Evolutionary conservation across 1,140 invertebrate genomes (phyloP).

Genomic region (Epicauta chinensis): DNA sequence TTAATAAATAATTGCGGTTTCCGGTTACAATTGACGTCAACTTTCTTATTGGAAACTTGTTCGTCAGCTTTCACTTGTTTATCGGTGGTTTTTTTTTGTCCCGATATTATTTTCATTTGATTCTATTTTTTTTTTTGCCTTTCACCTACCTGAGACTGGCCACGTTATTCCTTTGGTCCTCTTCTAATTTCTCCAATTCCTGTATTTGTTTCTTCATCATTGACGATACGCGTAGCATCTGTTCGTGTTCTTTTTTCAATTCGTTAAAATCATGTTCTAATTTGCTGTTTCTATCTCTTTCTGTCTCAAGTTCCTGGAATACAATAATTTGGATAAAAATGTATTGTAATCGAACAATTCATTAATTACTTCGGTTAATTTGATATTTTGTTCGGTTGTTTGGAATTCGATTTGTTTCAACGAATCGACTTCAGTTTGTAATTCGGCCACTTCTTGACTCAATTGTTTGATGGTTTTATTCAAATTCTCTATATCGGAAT

Average conservation of each 20-base stretch:
- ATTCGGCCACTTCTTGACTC: constrained; percentile 54
- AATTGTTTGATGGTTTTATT: constrained; percentile 59
- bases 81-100: not conserved
- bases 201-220: constrained; percentile 58
- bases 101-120: not conserved
- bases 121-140: not conserved
- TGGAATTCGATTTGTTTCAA: constrained; percentile 63
- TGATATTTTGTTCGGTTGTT: constrained; percentile 55
- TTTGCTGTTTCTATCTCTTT: constrained; percentile 44
- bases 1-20: too few relatives aligned
- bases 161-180: constrained; percentile 53
- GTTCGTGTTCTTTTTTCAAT: constrained; percentile 50
- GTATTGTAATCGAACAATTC: not conserved
- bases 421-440: constrained; percentile 60
- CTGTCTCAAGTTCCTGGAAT: constrained; percentile 49
- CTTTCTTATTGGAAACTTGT: too few relatives aligned
- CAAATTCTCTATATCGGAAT: constrained; percentile 59
- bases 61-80: too few relatives aligned
- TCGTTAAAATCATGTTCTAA: constrained; percentile 50
- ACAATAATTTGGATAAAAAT: constrained; percentile 21
- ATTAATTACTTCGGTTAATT: constrained; percentile 40
- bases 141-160: constrained; percentile 42
- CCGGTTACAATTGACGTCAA: too few relatives aligned
- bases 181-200: constrained; percentile 52
- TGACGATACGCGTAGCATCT: constrained; percentile 55